Evolutionary conservation across 2,888 invertebrate species (phyloP).

Genomic region (Agonopterix subpropinquella): DNA sequence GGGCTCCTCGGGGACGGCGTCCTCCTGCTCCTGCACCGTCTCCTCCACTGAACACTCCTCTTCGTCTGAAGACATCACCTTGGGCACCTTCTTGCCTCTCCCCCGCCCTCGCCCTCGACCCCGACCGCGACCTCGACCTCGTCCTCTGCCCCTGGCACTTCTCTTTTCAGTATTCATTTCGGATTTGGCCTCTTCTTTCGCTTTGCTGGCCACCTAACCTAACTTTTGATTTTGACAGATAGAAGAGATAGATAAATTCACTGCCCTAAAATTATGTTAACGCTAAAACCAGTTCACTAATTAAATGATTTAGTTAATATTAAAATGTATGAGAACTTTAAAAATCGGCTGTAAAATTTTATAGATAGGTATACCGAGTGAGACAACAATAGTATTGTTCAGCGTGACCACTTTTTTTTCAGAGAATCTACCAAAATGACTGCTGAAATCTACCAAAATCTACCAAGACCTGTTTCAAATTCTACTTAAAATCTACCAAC

Average conservation of each 20-base stretch:
- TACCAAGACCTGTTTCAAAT: no score
- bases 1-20: conserved; percentile 51
- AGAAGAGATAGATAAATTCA: neutral
- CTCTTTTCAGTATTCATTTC: conserved; percentile 74
- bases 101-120: conserved; percentile 83
- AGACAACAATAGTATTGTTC: no score
- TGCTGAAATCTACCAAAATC: no score
- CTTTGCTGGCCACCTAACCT: conserved; percentile 13
- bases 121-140: conserved; percentile 86
- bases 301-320: no score
- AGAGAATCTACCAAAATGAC: no score
- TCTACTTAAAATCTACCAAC: no score
- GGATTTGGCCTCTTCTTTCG: neutral
- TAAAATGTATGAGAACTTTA: no score
- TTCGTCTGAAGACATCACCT: conserved; percentile 79
- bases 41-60: conserved; percentile 72
- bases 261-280: neutral
- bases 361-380: no score
- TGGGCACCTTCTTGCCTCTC: conserved; percentile 83
- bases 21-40: conserved; percentile 70
- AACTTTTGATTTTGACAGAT: neutral
- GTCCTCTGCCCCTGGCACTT: conserved; percentile 82
- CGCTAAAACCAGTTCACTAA: no score
- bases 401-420: no score
- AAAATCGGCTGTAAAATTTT: no score